Percentiles rank a stretch among this genome's conserved stretches.
Conservation (phyloP, 2,113 vertebrate genomes). For the Mobula hypostoma region DNA sequence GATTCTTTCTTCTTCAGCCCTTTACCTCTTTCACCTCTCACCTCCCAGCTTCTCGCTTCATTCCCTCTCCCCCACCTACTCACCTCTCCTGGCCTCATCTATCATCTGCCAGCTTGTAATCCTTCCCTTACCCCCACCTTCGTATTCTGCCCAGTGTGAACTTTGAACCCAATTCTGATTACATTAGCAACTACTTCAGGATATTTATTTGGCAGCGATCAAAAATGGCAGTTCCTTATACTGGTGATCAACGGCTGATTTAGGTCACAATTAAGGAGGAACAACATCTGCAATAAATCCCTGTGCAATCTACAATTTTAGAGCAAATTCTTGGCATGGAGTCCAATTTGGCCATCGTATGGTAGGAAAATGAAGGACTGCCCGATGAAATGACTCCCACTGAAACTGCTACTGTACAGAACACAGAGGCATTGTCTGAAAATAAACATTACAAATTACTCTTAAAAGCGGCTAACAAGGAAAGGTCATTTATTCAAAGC, state of each 20-base stretch:
- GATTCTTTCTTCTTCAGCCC: too few species aligned
- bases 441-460: not conserved
- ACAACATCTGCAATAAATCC: slow-evolving; percentile 20
- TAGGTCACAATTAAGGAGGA: not conserved
- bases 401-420: not conserved
- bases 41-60: too few species aligned
- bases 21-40: too few species aligned
- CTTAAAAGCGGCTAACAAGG: too few species aligned
- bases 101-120: too few species aligned
- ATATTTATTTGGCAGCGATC: not conserved
- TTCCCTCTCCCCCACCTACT: too few species aligned
- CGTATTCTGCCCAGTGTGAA: too few species aligned
- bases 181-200: not conserved
- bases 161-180: too few species aligned
- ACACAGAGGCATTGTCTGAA: not conserved
- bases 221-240: not conserved
- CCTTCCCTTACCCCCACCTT: too few species aligned
- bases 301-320: not conserved
- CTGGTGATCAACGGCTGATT: not conserved
- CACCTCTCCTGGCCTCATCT: too few species aligned
- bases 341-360: not conserved
- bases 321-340: not conserved
- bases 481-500: not conserved
- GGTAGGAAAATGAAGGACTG: not conserved
- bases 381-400: not conserved